These are phyloP conservation scores for Monochamus alternatus DNA, from an alignment of 2,888 invertebrate genomes.

Conservation along the genomic window DNA sequence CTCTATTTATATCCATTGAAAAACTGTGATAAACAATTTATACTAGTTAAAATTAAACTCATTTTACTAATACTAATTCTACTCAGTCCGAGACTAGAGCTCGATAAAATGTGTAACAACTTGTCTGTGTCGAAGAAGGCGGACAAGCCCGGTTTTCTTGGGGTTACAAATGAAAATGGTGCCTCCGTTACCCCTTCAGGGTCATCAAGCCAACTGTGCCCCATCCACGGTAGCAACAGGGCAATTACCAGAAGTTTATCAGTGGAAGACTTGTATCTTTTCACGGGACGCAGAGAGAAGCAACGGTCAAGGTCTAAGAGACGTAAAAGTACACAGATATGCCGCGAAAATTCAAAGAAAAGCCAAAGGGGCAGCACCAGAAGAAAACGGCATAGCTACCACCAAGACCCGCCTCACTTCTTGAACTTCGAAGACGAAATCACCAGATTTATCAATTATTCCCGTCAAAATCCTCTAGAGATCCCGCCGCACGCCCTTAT, in stretches of 20 bases:
- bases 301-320: conserved; percentile 24
- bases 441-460: conserved; percentile 13
- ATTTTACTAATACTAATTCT: conserved; percentile 36
- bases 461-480: conserved; percentile 25
- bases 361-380: conserved; percentile 6
- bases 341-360: conserved; percentile 27
- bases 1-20: conserved; percentile 50
- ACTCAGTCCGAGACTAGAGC: conserved; percentile 21
- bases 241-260: conserved; percentile 42
- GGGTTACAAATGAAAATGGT: conserved; percentile 34
- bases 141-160: conserved; percentile 38
- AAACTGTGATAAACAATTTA: conserved; percentile 47
- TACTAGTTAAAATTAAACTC: conserved; percentile 43
- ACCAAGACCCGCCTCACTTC: not conserved
- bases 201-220: conserved; percentile 1
- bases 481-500: not conserved
- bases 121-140: conserved; percentile 30
- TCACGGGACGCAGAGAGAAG: conserved; percentile 21
- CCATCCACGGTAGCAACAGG: not conserved
- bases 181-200: conserved; percentile 1
- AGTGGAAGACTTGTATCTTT: conserved; percentile 43
- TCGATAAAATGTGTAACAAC: conserved; percentile 39
- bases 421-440: conserved; percentile 23
- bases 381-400: not conserved
- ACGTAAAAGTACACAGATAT: conserved; percentile 44